These are phyloP conservation scores for Auanema sp. DNA, from an alignment of 2,888 invertebrate genomes.

Conservation along the genomic window DNA sequence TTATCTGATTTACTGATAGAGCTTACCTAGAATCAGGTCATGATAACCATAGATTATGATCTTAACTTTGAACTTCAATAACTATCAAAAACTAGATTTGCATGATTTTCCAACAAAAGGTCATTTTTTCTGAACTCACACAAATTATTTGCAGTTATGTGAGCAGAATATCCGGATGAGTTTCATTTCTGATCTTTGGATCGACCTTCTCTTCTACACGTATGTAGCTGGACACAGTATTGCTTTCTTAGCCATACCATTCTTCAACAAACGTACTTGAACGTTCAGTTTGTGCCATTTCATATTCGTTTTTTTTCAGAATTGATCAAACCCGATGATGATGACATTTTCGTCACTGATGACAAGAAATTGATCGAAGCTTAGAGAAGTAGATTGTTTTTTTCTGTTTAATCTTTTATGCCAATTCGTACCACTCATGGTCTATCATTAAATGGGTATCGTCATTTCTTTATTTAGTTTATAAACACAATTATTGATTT, in stretches of 20 bases:
- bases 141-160: conserved; percentile 37
- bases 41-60: too few relatives aligned
- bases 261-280: conserved; percentile 39
- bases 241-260: conserved; percentile 37
- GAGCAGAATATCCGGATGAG: conserved; percentile 33
- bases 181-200: conserved; percentile 37
- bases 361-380: conserved; percentile 7
- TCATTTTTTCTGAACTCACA: too few relatives aligned
- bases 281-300: neutral
- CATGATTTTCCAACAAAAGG: too few relatives aligned
- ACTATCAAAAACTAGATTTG: too few relatives aligned
- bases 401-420: too few relatives aligned
- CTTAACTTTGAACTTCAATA: too few relatives aligned
- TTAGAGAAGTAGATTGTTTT: neutral
- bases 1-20: too few relatives aligned
- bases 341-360: conserved; percentile 15
- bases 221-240: conserved; percentile 35
- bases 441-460: too few relatives aligned
- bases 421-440: too few relatives aligned
- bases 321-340: conserved; percentile 39
- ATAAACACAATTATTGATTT: too few relatives aligned
- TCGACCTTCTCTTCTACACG: conserved; percentile 33
- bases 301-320: conserved; percentile 22
- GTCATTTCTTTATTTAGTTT: too few relatives aligned
- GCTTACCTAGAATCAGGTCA: too few relatives aligned